Evolutionary conservation across 1,140 invertebrate genomes (phyloP).

Genomic region (Neomicropteryx cornuta): DNA sequence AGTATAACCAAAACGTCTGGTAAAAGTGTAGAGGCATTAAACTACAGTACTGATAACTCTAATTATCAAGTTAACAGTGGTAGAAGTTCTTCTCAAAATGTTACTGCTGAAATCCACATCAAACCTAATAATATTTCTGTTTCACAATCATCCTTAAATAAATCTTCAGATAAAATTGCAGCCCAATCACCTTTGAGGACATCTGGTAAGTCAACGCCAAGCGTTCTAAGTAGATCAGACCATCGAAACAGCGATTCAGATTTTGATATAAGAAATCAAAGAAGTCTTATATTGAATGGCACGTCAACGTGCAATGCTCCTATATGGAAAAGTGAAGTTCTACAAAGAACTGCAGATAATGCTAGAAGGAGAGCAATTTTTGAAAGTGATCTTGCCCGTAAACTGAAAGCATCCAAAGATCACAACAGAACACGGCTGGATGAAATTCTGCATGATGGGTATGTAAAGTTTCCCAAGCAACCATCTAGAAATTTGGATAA

Average conservation of each 20-base stretch:
- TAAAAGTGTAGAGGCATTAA: too few species aligned
- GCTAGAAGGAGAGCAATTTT: constrained; percentile 27
- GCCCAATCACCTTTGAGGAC: constrained; percentile 10
- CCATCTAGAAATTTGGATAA: constrained; percentile 18
- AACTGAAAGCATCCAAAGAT: too few species aligned
- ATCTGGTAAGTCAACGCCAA: constrained; percentile 6
- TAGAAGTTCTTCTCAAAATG: constrained; percentile 26
- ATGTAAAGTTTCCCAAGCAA: constrained; percentile 33
- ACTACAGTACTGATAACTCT: too few species aligned
- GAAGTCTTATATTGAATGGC: constrained; percentile 7
- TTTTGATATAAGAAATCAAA: constrained; percentile 16
- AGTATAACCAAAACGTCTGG: too few species aligned
- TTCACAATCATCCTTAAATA: constrained; percentile 30
- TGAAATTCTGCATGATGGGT: constrained; percentile 35
- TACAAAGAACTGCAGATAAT: constrained; percentile 34
- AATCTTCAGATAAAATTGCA: too few species aligned
- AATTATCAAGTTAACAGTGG: too few species aligned
- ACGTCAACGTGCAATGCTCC: constrained; percentile 16
- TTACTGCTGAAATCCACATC: constrained; percentile 37
- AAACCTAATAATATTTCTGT: constrained; percentile 29
- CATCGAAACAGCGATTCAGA: constrained; percentile 21
- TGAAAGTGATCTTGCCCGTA: constrained; percentile 29
- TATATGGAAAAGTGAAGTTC: constrained; percentile 33
- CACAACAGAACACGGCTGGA: constrained; percentile 23
- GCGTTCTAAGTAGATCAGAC: constrained; percentile 17